Evolutionary conservation across 2,113 vertebrate genomes (phyloP).

Genomic region (Heterocephalus glaber): DNA sequence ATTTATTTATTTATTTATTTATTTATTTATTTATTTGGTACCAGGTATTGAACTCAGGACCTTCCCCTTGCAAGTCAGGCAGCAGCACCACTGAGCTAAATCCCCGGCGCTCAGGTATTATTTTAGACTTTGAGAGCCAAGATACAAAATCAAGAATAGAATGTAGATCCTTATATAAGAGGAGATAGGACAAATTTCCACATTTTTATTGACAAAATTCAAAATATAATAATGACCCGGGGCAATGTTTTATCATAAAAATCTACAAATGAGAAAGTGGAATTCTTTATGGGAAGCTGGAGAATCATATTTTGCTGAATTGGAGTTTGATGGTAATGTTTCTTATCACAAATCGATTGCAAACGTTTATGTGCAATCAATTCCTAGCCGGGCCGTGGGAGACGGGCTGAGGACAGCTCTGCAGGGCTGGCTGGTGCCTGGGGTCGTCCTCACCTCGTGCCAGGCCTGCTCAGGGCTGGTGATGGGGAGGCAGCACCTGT

Average conservation of each 20-base stretch:
- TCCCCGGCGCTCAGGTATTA: too few relatives aligned
- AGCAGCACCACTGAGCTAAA: too few relatives aligned
- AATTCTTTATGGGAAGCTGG: fast-evolving
- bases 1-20: too few relatives aligned
- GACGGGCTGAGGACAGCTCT: too few relatives aligned
- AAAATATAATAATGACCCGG: not conserved
- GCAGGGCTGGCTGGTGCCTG: not conserved
- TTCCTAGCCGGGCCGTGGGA: fast-evolving
- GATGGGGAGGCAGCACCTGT: not conserved
- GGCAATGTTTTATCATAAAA: not conserved
- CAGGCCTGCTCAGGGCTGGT: not conserved
- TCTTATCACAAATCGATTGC: not conserved
- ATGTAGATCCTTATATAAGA: not conserved
- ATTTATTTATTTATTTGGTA: too few relatives aligned
- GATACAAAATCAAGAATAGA: not conserved
- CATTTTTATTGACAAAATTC: not conserved
- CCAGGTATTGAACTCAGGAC: too few relatives aligned
- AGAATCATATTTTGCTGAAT: not conserved
- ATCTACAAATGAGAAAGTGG: not conserved
- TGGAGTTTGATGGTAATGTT: not conserved
- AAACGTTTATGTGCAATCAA: fast-evolving
- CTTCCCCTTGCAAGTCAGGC: too few relatives aligned
- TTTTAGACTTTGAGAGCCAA: not conserved
- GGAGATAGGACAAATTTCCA: not conserved
- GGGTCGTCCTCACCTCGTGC: fast-evolving